Conservation (phyloP, 2,888 invertebrate species). For the Torymus texanus region DNA sequence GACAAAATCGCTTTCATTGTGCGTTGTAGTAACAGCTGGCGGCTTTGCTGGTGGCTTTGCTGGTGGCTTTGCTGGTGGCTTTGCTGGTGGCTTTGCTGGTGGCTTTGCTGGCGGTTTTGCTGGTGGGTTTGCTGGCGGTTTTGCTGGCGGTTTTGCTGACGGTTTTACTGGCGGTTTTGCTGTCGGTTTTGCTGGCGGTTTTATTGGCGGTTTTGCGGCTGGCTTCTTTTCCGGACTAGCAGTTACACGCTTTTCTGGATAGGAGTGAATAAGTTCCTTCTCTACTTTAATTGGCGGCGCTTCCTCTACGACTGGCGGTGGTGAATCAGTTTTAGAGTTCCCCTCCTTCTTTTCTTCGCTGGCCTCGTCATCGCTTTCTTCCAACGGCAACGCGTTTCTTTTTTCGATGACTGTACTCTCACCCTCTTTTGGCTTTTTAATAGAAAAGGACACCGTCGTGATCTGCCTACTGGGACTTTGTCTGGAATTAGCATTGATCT, state of each 20-base stretch:
- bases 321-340: constrained; percentile 64
- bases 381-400: constrained; percentile 83
- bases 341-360: constrained; percentile 68
- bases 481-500: constrained; percentile 67
- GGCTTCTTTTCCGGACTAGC: constrained; percentile 1
- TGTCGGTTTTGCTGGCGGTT: no score
- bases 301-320: neutral
- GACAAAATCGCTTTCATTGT: constrained; percentile 68
- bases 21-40: no score
- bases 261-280: neutral
- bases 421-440: constrained; percentile 87
- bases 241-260: constrained; percentile 8
- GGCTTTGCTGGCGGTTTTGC: no score
- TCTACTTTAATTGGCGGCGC: constrained; percentile 2
- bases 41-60: no score
- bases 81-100: no score
- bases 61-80: no score
- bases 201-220: neutral
- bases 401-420: constrained; percentile 80
- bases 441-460: constrained; percentile 87
- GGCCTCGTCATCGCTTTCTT: constrained; percentile 79
- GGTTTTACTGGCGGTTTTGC: no score
- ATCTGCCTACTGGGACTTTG: constrained; percentile 66
- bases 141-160: no score
- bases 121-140: no score